Evolutionary conservation across 2,113 vertebrate genomes (phyloP).

Genomic region (Candoia aspera): DNA sequence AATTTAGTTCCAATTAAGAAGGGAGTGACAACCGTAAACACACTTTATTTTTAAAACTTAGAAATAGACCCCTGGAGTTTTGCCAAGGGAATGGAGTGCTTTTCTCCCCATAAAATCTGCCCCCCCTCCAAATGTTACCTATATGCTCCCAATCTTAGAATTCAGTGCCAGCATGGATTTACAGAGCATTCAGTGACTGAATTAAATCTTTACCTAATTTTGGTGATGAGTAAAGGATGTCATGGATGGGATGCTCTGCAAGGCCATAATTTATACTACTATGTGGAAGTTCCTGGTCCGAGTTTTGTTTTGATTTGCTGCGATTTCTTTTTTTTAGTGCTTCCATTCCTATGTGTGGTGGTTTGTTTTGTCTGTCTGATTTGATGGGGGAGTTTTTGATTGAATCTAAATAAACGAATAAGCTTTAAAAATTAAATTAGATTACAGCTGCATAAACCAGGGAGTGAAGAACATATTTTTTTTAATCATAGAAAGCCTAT

Average conservation of each 20-base stretch:
- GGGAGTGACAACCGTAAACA: conserved; percentile 62
- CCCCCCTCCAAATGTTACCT: conserved; percentile 55
- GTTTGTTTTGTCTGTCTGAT: conserved; percentile 55
- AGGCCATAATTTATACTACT: conserved; percentile 65
- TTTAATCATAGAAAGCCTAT: conserved; percentile 41
- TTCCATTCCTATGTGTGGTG: conserved; percentile 45
- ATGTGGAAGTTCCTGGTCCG: conserved; percentile 59
- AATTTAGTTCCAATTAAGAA: conserved; percentile 65
- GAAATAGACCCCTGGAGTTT: conserved; percentile 55
- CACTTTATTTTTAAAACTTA: conserved; percentile 63
- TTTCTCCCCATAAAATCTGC: conserved; percentile 39
- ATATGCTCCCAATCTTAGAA: conserved; percentile 54
- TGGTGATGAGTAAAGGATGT: conserved; percentile 66
- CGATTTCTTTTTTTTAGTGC: conserved; percentile 70
- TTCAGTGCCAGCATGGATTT: conserved; percentile 60
- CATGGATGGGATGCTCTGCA: conserved; percentile 63
- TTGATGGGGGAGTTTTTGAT: conserved; percentile 67
- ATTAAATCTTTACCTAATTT: conserved; percentile 65
- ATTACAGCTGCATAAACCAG: conserved; percentile 50
- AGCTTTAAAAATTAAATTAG: conserved; percentile 64
- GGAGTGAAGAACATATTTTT: conserved; percentile 54
- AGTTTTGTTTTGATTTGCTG: conserved; percentile 63
- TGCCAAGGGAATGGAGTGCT: conserved; percentile 37
- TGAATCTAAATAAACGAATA: conserved; percentile 67
- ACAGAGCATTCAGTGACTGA: conserved; percentile 59